These are phyloP conservation scores for Taenioides sp. DNA, from an alignment of 2,797 vertebrate species.

Conservation along the genomic window DNA sequence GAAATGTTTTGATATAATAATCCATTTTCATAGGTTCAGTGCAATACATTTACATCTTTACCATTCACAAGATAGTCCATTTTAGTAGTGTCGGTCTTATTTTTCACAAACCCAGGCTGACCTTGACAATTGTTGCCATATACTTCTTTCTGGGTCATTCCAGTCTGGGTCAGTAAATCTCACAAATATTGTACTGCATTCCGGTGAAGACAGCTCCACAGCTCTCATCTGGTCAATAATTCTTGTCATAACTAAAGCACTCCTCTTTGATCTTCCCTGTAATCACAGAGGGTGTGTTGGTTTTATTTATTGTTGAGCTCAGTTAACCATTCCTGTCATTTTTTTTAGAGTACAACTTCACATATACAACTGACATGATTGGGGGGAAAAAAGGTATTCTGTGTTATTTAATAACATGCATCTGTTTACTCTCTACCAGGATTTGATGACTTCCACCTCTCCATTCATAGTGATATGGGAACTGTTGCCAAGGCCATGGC, in stretches of 20 bases:
- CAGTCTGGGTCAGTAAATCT: constrained; percentile 36
- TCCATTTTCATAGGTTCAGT: not conserved
- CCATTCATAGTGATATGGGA: constrained; percentile 97
- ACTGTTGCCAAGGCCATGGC: constrained; percentile 98
- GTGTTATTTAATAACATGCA: constrained; percentile 10
- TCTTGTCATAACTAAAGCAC: constrained; percentile 54
- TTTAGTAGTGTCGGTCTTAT: not conserved
- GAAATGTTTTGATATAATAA: not conserved
- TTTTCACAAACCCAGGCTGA: not conserved
- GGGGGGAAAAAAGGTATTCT: not conserved
- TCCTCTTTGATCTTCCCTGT: constrained; percentile 60
- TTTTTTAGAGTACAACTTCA: no score
- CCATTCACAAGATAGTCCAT: not conserved
- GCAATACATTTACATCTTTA: not conserved
- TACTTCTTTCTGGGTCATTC: constrained; percentile 17
- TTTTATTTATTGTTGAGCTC: constrained; percentile 24
- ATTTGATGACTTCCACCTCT: constrained; percentile 97
- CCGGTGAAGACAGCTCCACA: constrained; percentile 50
- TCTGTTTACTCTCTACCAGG: constrained; percentile 71
- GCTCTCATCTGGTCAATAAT: constrained; percentile 65
- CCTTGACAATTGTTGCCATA: constrained; percentile 22
- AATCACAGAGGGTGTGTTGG: constrained; percentile 42
- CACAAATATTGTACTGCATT: constrained; percentile 53
- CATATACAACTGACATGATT: no score
- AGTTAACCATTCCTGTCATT: not conserved